Conservation (phyloP, 2,797 vertebrate species). For the Scolopax bukidnonensis region DNA sequence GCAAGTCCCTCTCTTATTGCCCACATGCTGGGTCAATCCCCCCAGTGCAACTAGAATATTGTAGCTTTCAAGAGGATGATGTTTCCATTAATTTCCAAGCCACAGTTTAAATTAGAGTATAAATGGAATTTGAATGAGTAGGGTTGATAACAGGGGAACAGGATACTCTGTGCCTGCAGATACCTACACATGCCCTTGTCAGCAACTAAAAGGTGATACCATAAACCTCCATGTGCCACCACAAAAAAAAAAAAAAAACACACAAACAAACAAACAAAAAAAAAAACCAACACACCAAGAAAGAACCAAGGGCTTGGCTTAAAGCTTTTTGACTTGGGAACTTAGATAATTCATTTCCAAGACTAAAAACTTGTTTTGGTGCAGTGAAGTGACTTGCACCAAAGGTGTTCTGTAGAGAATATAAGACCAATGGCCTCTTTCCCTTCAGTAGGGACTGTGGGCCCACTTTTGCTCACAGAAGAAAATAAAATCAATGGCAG, state of each 20-base stretch:
- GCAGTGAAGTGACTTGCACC: not conserved
- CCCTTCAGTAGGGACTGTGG: not conserved
- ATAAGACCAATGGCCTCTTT: not conserved
- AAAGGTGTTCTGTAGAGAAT: not conserved
- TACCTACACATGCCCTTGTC: not conserved
- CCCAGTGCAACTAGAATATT: not conserved
- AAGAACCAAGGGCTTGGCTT: not conserved
- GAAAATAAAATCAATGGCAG: not conserved
- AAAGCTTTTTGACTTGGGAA: not conserved
- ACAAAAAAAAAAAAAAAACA: not conserved
- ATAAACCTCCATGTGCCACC: not conserved
- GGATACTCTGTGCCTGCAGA: not conserved
- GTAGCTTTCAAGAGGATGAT: not conserved
- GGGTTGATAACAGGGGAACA: not conserved
- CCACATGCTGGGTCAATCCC: not conserved
- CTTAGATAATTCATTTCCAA: not conserved
- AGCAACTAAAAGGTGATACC: not conserved
- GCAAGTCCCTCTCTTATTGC: not conserved
- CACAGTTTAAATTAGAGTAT: not conserved
- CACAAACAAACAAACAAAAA: too few relatives aligned
- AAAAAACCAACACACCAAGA: not conserved
- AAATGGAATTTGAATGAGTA: not conserved
- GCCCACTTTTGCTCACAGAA: not conserved
- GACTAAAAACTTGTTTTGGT: not conserved
- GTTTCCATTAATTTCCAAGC: not conserved